These are phyloP conservation scores for Battus philenor DNA, from an alignment of 1,140 invertebrate genomes.

Conservation along the genomic window DNA sequence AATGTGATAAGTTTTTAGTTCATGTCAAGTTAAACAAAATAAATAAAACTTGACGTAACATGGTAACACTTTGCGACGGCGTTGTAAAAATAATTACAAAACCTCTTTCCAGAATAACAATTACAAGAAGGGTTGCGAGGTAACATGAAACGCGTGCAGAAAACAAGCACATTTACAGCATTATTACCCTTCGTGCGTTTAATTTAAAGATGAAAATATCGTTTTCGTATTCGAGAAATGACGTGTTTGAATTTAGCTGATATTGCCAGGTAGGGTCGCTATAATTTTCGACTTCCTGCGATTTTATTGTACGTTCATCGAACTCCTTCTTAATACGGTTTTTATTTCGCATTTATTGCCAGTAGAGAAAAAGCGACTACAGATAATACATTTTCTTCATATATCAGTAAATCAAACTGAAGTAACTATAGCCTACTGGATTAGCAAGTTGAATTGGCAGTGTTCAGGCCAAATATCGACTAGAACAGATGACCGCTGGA, in stretches of 20 bases:
- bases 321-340: too few species aligned
- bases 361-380: too few species aligned
- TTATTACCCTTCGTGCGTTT: neutral
- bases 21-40: too few species aligned
- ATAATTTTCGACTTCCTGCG: neutral
- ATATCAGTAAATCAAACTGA: too few species aligned
- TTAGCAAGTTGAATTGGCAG: too few species aligned
- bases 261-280: neutral
- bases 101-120: slow-evolving; percentile 4
- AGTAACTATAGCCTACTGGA: too few species aligned
- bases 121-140: slow-evolving; percentile 1
- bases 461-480: too few species aligned
- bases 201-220: neutral
- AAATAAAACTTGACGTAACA: too few species aligned
- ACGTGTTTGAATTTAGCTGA: neutral
- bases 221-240: neutral
- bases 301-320: neutral
- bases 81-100: neutral
- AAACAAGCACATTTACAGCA: neutral
- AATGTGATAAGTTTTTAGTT: too few species aligned
- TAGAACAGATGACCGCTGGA: too few species aligned
- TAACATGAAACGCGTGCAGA: slow-evolving; percentile 1
- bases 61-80: neutral
- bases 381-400: too few species aligned
- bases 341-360: too few species aligned